Percentiles rank a stretch among this genome's conserved stretches.
phyloP scores from a whole-genome alignment of 2,888 invertebrate genomes.

The Exocentrus adspersus region DNA sequence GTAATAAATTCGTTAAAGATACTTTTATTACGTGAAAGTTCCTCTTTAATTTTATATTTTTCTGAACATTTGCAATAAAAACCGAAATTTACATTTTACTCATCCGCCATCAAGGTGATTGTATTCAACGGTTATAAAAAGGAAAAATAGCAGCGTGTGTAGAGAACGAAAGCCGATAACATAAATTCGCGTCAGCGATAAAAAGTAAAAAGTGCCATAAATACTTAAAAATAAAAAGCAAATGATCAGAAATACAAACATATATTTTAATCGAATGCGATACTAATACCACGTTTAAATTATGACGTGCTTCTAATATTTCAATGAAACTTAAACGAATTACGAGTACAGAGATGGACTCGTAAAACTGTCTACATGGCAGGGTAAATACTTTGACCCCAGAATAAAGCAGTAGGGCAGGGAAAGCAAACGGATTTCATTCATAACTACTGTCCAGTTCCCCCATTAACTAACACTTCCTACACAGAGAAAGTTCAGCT shows the following conservation, averaged over 20 bases:
- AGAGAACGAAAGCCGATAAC: conserved; percentile 11
- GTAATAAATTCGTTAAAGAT: too few relatives aligned
- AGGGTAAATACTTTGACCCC: too few relatives aligned
- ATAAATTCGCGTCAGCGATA: conserved; percentile 13
- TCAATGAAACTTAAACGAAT: conserved; percentile 1
- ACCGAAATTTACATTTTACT: neutral
- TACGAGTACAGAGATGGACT: neutral
- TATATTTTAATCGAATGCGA: neutral
- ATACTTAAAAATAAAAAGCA: conserved; percentile 13
- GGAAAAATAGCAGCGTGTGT: conserved; percentile 5
- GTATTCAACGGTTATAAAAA: neutral
- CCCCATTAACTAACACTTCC: too few relatives aligned
- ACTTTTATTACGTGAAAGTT: too few relatives aligned
- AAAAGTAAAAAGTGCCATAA: conserved; percentile 9
- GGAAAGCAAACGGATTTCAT: too few relatives aligned
- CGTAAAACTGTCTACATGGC: too few relatives aligned
- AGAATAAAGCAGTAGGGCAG: too few relatives aligned
- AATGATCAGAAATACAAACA: conserved; percentile 17
- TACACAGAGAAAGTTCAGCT: too few relatives aligned
- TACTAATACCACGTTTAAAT: conserved; percentile 12
- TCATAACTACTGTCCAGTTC: too few relatives aligned
- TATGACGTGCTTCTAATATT: too few relatives aligned
- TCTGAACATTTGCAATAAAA: neutral
- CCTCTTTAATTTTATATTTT: too few relatives aligned
- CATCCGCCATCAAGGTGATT: neutral